Conservation (phyloP, 1,140 invertebrate genomes). For the Drosophila elegans region DNA sequence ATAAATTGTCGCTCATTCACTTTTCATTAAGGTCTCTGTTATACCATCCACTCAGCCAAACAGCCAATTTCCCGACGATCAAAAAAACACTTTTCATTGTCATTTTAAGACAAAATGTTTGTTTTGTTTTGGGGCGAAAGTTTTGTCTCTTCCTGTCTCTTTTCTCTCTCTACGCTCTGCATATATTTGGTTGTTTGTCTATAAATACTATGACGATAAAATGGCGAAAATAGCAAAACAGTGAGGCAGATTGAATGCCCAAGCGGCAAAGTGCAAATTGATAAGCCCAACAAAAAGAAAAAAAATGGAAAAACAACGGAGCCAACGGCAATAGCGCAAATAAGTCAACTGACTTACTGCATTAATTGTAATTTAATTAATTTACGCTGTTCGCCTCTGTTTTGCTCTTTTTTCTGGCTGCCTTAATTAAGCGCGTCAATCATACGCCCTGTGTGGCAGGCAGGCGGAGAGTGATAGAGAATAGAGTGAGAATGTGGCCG, state of each 20-base stretch:
- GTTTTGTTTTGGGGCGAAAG: conserved; percentile 11
- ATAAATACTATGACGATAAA: conserved; percentile 27
- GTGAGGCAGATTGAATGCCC: conserved; percentile 4
- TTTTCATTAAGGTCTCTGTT: conserved; percentile 2
- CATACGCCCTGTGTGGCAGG: conserved; percentile 67
- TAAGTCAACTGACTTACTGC: conserved; percentile 55
- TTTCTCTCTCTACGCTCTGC: neutral
- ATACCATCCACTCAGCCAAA: neutral
- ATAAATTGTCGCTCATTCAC: conserved; percentile 2
- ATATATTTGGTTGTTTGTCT: conserved; percentile 9
- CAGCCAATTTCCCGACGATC: conserved; percentile 6
- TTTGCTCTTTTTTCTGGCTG: conserved; percentile 29
- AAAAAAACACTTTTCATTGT: conserved; percentile 16
- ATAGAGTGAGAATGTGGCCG: conserved; percentile 29
- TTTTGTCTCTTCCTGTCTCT: neutral
- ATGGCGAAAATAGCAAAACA: conserved; percentile 16
- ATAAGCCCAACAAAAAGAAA: conserved; percentile 32
- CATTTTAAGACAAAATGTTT: conserved; percentile 6
- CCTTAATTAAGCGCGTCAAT: conserved; percentile 75
- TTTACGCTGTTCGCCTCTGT: conserved; percentile 45
- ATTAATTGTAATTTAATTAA: conserved; percentile 80
- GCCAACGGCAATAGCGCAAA: conserved; percentile 10
- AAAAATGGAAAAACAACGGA: neutral
- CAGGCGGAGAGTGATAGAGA: conserved; percentile 29
- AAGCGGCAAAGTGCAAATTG: conserved; percentile 48